Percentiles rank a stretch among this genome's conserved stretches.
phyloP scores from a whole-genome alignment of 2,113 vertebrate genomes.

The Pollimyrus isidori region DNA sequence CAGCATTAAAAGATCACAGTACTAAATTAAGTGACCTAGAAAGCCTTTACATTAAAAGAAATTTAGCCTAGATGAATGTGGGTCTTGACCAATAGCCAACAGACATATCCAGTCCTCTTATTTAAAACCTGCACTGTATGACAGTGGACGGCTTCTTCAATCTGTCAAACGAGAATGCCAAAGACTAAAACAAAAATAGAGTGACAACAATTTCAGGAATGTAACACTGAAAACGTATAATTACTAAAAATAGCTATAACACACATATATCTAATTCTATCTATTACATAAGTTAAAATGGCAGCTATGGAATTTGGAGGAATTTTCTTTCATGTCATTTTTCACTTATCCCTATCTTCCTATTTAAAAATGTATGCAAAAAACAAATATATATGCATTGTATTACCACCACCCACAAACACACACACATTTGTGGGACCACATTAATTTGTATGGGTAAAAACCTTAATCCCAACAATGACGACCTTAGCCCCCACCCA shows the following conservation, averaged over 20 bases:
- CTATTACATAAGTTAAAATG: conserved; percentile 4
- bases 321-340: neutral
- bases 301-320: conserved; percentile 14
- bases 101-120: conserved; percentile 20
- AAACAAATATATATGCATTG: neutral
- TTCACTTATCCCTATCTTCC: neutral
- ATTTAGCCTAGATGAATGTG: conserved; percentile 32
- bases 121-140: conserved; percentile 20
- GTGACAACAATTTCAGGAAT: neutral
- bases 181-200: neutral
- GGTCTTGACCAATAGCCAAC: conserved; percentile 29
- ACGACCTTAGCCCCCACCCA: too few relatives aligned
- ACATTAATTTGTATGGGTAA: too few relatives aligned
- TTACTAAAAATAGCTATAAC: neutral
- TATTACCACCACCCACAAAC: too few relatives aligned
- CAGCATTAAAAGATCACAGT: conserved; percentile 66
- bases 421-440: too few relatives aligned
- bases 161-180: neutral
- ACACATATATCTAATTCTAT: conserved; percentile 2
- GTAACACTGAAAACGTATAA: neutral
- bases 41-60: conserved; percentile 55
- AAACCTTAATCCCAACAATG: too few relatives aligned
- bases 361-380: neutral
- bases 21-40: conserved; percentile 57
- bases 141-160: conserved; percentile 29